These are phyloP conservation scores for Pollenia labialis DNA, from an alignment of 2,888 invertebrate genomes.

Conservation along the genomic window DNA sequence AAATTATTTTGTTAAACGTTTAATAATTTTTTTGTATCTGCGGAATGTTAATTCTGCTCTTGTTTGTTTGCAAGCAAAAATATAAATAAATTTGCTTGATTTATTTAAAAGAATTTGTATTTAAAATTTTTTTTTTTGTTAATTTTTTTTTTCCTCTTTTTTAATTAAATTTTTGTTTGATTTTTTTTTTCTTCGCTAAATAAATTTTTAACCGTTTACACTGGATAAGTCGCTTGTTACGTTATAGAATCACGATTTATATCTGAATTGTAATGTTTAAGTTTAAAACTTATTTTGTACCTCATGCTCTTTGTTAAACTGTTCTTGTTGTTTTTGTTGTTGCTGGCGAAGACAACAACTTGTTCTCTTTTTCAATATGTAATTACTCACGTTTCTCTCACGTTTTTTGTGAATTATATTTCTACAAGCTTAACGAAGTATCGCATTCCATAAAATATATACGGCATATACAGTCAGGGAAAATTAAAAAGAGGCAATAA, in stretches of 20 bases:
- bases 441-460: not conserved
- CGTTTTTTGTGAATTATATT: constrained; percentile 57
- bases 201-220: constrained; percentile 54
- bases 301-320: constrained; percentile 54
- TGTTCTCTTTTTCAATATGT: constrained; percentile 55
- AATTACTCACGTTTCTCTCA: constrained; percentile 75
- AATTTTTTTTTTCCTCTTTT: constrained; percentile 4
- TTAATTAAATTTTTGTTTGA: constrained; percentile 24
- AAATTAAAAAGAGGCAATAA: constrained; percentile 3
- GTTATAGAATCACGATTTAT: constrained; percentile 72
- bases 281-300: constrained; percentile 58
- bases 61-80: not conserved
- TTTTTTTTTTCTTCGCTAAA: constrained; percentile 36
- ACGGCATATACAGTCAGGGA: not conserved
- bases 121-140: constrained; percentile 16
- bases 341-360: constrained; percentile 22
- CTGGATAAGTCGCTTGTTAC: constrained; percentile 61
- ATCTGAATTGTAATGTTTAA: constrained; percentile 72
- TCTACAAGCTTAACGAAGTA: not conserved
- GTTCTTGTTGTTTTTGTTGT: constrained; percentile 37
- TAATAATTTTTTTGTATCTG: no score
- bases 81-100: constrained; percentile 4
- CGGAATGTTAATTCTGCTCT: not conserved
- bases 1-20: no score
- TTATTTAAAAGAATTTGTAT: not conserved